A percentile compares a stretch with the other conserved stretches of the same genome.
These are phyloP conservation scores for Euthynnus affinis DNA, from an alignment of 2,797 vertebrate genomes.

Conservation along the genomic window DNA sequence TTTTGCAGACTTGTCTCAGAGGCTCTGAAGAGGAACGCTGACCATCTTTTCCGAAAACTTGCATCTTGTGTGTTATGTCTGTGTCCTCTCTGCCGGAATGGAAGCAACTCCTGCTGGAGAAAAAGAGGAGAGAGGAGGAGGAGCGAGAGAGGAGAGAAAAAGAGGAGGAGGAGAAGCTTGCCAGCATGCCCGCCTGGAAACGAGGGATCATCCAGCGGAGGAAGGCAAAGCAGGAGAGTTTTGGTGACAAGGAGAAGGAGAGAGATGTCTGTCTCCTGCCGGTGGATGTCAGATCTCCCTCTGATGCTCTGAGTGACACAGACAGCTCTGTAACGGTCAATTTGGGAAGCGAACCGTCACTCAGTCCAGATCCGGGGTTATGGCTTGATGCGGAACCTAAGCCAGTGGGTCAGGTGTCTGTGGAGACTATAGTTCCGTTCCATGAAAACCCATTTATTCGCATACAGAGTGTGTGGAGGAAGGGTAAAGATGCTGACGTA, in stretches of 20 bases:
- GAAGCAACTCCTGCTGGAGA: conserved; percentile 93
- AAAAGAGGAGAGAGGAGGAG: conserved; percentile 91
- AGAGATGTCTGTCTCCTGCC: conserved; percentile 63
- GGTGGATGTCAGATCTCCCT: conserved; percentile 60
- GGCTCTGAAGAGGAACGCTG: conserved; percentile 30
- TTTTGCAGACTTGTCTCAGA: conserved; percentile 54
- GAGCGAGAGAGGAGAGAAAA: conserved; percentile 86
- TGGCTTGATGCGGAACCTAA: conserved; percentile 69
- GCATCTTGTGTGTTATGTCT: conserved; percentile 79
- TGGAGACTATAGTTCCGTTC: conserved; percentile 87
- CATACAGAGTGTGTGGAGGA: conserved; percentile 77
- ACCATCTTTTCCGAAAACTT: conserved; percentile 26
- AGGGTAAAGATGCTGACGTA: conserved; percentile 65
- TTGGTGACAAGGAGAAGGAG: conserved; percentile 73
- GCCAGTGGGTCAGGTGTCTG: conserved; percentile 79
- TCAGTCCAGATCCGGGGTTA: conserved; percentile 67
- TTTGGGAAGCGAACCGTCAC: conserved; percentile 64
- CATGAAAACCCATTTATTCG: conserved; percentile 91
- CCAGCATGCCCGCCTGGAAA: conserved; percentile 94
- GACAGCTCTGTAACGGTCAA: conserved; percentile 64
- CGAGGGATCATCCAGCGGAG: conserved; percentile 91
- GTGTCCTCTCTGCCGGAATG: conserved; percentile 89
- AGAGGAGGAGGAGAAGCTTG: conserved; percentile 89
- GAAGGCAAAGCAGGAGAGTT: conserved; percentile 86
- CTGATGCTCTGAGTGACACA: conserved; percentile 70